Percentiles rank a stretch among this genome's conserved stretches.
Conservation (phyloP, 2,797 vertebrate genomes). For the Rhynchonycteris naso region DNA sequence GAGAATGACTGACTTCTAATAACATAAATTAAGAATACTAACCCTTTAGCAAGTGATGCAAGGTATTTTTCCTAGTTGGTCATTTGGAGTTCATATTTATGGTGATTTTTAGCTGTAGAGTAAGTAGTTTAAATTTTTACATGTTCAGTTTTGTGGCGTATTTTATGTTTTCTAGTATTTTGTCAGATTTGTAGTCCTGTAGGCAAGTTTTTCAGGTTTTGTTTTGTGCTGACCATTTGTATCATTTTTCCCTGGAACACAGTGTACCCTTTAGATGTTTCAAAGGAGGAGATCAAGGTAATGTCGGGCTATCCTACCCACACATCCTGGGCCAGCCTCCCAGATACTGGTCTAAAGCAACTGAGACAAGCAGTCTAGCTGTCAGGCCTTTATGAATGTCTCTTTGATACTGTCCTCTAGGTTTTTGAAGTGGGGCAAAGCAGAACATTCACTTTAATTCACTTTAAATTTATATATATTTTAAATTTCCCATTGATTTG, state of each 20-base stretch:
- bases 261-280: not conserved
- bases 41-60: not conserved
- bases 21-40: constrained; percentile 6
- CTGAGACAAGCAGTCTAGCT: not conserved
- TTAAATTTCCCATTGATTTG: too few species aligned
- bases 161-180: constrained; percentile 26
- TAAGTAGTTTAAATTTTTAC: constrained; percentile 22
- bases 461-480: not conserved
- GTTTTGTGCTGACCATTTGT: constrained; percentile 33
- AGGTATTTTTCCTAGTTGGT: constrained; percentile 42
- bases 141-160: not conserved
- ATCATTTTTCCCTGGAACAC: constrained; percentile 55
- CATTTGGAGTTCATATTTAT: constrained; percentile 30
- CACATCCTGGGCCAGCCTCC: not conserved
- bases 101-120: not conserved
- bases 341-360: constrained; percentile 37
- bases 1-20: not conserved
- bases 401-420: constrained; percentile 58
- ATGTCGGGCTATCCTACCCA: constrained; percentile 26
- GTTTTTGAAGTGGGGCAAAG: constrained; percentile 44
- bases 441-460: constrained; percentile 26
- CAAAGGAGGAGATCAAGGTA: constrained; percentile 12
- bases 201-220: constrained; percentile 41
- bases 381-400: constrained; percentile 44
- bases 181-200: not conserved